Conservation (phyloP, 2,797 vertebrate genomes). For the Buphagus erythrorhynchus region DNA sequence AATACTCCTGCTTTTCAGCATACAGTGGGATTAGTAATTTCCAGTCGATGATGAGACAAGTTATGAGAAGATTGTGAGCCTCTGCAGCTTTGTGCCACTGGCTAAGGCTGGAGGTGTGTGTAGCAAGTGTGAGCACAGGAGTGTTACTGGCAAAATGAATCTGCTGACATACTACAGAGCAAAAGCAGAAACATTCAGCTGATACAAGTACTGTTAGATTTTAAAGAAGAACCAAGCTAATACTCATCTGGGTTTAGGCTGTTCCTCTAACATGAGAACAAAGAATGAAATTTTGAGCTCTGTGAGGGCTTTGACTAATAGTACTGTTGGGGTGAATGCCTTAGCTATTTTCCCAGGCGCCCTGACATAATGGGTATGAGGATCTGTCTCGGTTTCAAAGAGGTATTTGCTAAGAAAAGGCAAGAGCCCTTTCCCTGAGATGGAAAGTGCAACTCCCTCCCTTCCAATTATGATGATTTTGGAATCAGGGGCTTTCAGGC, state of each 20-base stretch:
- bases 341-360: background rate
- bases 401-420: too few relatives aligned
- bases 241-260: background rate
- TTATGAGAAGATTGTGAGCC: background rate
- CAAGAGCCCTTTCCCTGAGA: too few relatives aligned
- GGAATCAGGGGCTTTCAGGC: too few relatives aligned
- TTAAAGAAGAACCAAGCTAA: background rate
- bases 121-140: background rate
- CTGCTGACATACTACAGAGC: background rate
- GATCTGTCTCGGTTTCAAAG: too few relatives aligned
- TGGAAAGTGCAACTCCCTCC: too few relatives aligned
- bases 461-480: too few relatives aligned
- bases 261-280: background rate
- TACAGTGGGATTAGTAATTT: background rate
- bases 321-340: background rate
- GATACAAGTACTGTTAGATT: background rate
- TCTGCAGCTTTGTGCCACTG: background rate
- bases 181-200: background rate
- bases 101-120: background rate
- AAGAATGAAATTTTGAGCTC: background rate
- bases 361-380: background rate
- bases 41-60: fast-evolving
- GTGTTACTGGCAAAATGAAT: background rate
- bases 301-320: background rate
- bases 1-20: background rate